Evolutionary conservation across 2,888 invertebrate species (phyloP).

Genomic region (Leptopterna dolabrata): DNA sequence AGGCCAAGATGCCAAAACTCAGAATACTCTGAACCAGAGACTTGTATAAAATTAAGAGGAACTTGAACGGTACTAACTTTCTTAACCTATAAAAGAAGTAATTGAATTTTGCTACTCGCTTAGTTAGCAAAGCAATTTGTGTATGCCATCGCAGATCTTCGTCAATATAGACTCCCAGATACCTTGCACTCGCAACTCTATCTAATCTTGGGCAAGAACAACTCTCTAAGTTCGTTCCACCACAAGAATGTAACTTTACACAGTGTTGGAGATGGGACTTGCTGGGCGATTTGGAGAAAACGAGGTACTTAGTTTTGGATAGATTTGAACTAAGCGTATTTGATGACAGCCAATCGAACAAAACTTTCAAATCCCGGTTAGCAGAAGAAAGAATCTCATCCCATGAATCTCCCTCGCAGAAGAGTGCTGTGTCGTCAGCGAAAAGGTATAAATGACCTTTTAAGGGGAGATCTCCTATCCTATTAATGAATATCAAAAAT

Average conservation of each 20-base stretch:
- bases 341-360: conserved; percentile 36
- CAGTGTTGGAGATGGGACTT: background rate
- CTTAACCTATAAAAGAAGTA: conserved; percentile 26
- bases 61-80: background rate
- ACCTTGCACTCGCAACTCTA: conserved; percentile 33
- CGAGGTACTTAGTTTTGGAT: conserved; percentile 48
- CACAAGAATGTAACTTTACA: conserved; percentile 11
- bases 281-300: conserved; percentile 6
- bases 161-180: conserved; percentile 45
- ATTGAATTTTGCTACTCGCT: background rate
- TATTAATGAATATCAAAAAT: conserved; percentile 46
- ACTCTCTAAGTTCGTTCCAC: background rate
- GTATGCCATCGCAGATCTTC: conserved; percentile 12
- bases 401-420: conserved; percentile 33
- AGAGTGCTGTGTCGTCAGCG: conserved; percentile 44
- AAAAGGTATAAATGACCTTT: conserved; percentile 19
- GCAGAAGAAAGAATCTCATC: conserved; percentile 38
- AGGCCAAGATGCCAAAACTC: conserved; percentile 37
- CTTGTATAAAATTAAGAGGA: conserved; percentile 1
- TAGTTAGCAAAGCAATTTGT: background rate
- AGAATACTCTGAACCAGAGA: conserved; percentile 36
- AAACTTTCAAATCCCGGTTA: background rate
- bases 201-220: conserved; percentile 30
- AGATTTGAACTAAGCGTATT: conserved; percentile 48
- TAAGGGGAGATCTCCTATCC: conserved; percentile 5